These are phyloP conservation scores for Incurvaria masculella DNA, from an alignment of 2,888 invertebrate genomes.

Conservation along the genomic window DNA sequence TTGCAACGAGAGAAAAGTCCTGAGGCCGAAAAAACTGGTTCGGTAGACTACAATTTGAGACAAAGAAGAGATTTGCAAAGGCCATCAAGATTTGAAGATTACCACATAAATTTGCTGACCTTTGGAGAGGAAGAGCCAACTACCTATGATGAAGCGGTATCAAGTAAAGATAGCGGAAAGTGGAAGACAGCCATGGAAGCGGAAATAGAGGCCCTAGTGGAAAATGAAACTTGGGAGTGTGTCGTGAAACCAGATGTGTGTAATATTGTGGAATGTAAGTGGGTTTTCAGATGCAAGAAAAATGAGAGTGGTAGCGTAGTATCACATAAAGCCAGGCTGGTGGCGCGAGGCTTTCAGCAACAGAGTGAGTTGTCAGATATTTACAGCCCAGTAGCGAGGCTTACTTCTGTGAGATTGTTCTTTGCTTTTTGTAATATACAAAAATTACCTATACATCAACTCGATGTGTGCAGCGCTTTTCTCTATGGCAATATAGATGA, in stretches of 20 bases:
- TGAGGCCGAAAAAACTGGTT: conserved; percentile 13
- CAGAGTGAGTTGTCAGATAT: no score
- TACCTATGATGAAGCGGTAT: conserved; percentile 18
- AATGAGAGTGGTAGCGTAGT: no score
- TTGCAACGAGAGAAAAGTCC: background rate
- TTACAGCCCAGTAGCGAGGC: no score
- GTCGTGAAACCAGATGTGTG: no score
- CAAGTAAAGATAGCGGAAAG: conserved; percentile 9
- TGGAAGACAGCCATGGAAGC: conserved; percentile 16
- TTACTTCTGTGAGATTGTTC: conserved; percentile 15
- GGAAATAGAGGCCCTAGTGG: conserved; percentile 16
- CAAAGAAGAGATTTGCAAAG: conserved; percentile 4
- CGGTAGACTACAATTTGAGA: conserved; percentile 14
- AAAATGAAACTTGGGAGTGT: conserved; percentile 17
- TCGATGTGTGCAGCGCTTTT: conserved; percentile 16
- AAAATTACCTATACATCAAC: conserved; percentile 8
- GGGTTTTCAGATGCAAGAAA: no score
- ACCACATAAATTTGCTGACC: conserved; percentile 18
- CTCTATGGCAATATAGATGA: conserved; percentile 14
- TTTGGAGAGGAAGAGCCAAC: conserved; percentile 12
- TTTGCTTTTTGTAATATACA: conserved; percentile 14
- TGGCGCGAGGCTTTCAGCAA: no score
- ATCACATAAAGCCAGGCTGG: no score
- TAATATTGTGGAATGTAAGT: no score
- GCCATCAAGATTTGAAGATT: conserved; percentile 14